phyloP scores from a whole-genome alignment of 2,888 invertebrate genomes.

The Steinernema carpocapsae region DNA sequence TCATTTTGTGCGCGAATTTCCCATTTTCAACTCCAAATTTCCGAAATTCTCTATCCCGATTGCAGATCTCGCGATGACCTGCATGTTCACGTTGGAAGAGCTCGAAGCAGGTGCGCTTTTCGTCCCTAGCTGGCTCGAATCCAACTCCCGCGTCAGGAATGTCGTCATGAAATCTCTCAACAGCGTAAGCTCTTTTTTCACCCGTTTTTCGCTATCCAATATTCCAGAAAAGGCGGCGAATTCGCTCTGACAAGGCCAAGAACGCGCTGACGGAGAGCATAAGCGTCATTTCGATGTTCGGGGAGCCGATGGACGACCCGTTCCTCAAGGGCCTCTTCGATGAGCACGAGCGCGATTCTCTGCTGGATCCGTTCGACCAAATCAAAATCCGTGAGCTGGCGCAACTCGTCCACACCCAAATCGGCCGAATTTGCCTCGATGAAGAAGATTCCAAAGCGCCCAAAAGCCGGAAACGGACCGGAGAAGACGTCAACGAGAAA shows the following conservation, averaged over 20 bases:
- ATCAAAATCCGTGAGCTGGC: neutral
- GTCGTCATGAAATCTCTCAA: too few relatives aligned
- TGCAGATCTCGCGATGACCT: too few relatives aligned
- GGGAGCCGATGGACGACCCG: slow-evolving; percentile 15
- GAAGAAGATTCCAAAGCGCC: neutral
- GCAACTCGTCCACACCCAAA: neutral
- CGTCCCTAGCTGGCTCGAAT: too few relatives aligned
- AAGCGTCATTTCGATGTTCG: neutral
- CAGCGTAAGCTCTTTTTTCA: too few relatives aligned
- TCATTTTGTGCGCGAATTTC: too few relatives aligned
- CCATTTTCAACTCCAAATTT: too few relatives aligned
- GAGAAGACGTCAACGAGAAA: too few relatives aligned
- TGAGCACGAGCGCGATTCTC: neutral
- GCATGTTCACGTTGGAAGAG: too few relatives aligned
- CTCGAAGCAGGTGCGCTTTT: too few relatives aligned
- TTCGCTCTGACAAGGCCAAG: neutral
- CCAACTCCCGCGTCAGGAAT: too few relatives aligned
- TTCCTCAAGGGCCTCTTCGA: neutral
- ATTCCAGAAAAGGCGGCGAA: neutral
- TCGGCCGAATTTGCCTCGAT: neutral
- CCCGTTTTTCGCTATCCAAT: too few relatives aligned
- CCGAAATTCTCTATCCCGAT: too few relatives aligned
- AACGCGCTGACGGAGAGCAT: neutral
- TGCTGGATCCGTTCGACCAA: neutral
- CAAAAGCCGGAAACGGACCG: neutral